Evolutionary conservation across 2,113 vertebrate genomes (phyloP), one percentile per base, ranked within the genome.

Genomic region (Bathybates hornii): DNA sequence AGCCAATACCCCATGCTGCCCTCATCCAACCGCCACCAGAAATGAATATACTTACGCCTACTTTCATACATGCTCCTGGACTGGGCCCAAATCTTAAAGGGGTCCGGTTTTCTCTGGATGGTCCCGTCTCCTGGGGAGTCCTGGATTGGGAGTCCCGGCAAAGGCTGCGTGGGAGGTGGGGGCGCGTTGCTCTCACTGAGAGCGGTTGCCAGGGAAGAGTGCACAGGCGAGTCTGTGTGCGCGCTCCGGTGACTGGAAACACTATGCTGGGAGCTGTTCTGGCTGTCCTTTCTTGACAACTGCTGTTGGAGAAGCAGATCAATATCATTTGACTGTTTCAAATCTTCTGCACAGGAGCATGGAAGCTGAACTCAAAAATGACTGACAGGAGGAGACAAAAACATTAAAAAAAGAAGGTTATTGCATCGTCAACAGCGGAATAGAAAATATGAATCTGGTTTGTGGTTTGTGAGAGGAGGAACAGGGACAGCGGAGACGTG

Each of bases 1-100:
- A 68, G 80, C 88, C 91, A 89, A 66, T 85, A 85, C 86, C 91
- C 91, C 92, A 90, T 89, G 92, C 89, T 92, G 91, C 88, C 91
- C 86, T 61, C 81, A 83, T 87, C 84, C 87, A 94, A 90, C 95
- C 83, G 87, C 93, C 96, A 96, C 95, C 95, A 94, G 93, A 96
- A 94, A 92, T 45, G 5, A 66, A 92, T 86, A 95, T 98, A 99
- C 99, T 99, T 97, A 99, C 99, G 98, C 98, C 98, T 98, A 97
- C 98, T 99, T 98, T 99, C 99, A 98, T 99, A 99, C 99, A 99
- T 99, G 97, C 98, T 99, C 98, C 99, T 99, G 94, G 98, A 99
- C 97, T 99, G 98, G 94, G 98, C 98, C 99, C 99, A 99, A 97
- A 99, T 99, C 97, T 99, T 99, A 97, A 99, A 99, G 3, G 98